Conservation (phyloP, 1,140 invertebrate species). For the Nomia melanderi region DNA sequence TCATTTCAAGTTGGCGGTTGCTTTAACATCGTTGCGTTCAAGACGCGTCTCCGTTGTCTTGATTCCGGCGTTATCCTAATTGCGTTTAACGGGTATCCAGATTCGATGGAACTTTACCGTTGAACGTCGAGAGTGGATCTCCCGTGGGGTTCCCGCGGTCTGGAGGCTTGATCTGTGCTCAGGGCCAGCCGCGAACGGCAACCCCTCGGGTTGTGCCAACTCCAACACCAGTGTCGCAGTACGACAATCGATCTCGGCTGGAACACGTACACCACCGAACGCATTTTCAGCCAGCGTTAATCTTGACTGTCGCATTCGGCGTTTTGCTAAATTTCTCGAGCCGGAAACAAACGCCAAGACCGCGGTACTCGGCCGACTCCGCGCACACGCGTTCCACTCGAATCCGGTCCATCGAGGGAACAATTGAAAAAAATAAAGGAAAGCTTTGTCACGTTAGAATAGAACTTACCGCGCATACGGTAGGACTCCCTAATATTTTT, state of each 20-base stretch:
- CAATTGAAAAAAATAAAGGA: no score
- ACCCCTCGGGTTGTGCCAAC: conserved; percentile 67
- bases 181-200: conserved; percentile 44
- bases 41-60: not conserved
- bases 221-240: conserved; percentile 73
- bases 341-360: not conserved
- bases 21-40: no score
- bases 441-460: no score
- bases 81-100: not conserved
- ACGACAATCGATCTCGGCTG: conserved; percentile 73
- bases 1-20: no score
- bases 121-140: conserved; percentile 11
- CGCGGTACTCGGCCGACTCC: no score
- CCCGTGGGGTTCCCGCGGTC: conserved; percentile 23
- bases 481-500: no score
- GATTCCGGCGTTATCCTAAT: not conserved
- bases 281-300: conserved; percentile 50
- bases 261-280: conserved; percentile 43
- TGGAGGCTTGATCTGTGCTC: conserved; percentile 49
- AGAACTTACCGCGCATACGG: no score
- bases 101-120: conserved; percentile 24
- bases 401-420: no score
- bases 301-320: conserved; percentile 24
- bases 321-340: not conserved
- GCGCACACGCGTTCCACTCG: no score